Conservation (phyloP, 2,113 vertebrate species). For the Callipepla californica region DNA sequence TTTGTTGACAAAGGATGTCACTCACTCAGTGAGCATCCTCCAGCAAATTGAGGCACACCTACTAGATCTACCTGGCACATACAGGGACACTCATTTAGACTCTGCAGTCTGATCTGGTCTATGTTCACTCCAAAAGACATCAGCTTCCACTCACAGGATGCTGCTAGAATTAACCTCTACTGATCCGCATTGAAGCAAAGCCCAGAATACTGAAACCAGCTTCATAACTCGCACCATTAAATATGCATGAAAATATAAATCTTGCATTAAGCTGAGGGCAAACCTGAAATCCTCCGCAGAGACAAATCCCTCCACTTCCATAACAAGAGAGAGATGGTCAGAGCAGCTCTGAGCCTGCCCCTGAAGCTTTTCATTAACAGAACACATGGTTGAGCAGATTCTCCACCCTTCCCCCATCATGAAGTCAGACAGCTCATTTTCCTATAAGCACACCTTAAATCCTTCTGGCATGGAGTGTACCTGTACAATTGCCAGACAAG, state of each 20-base stretch:
- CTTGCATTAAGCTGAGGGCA: background rate
- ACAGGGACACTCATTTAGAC: background rate
- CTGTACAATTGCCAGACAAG: background rate
- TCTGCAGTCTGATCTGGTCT: background rate
- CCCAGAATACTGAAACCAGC: background rate
- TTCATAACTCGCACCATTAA: background rate
- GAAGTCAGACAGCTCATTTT: background rate
- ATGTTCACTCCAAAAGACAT: background rate
- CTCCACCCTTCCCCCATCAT: background rate
- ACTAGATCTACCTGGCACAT: background rate
- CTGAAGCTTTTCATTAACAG: background rate
- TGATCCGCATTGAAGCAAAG: background rate
- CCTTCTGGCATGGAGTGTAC: background rate
- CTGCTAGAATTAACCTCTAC: background rate
- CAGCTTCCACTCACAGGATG: background rate
- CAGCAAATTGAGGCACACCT: background rate
- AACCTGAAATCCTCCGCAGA: background rate
- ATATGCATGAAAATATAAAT: background rate
- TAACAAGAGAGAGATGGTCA: background rate
- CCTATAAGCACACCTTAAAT: background rate
- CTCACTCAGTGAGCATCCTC: background rate
- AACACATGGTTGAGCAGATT: background rate
- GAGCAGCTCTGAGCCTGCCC: background rate
- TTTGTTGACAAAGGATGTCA: background rate
- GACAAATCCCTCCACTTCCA: background rate